Percentiles rank a stretch among this genome's conserved stretches.
phyloP scores from a whole-genome alignment of 2,888 invertebrate species.

The Ennomos erosarius region DNA sequence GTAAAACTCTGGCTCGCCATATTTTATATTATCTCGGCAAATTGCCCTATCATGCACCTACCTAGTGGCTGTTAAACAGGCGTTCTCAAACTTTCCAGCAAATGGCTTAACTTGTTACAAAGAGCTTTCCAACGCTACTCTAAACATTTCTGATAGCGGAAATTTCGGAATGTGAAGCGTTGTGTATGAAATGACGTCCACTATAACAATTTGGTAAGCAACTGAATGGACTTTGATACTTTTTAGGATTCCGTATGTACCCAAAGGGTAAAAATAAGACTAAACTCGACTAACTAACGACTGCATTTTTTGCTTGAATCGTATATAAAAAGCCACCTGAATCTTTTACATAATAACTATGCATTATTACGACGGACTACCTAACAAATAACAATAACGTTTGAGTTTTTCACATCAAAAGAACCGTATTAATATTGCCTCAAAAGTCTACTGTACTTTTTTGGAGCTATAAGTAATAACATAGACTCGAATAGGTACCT shows the following conservation, averaged over 20 bases:
- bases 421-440: too few relatives aligned
- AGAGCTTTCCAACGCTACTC: constrained; percentile 40
- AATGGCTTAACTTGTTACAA: constrained; percentile 52
- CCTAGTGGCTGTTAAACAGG: constrained; percentile 39
- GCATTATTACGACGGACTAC: too few relatives aligned
- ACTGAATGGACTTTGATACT: not conserved
- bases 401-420: too few relatives aligned
- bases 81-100: constrained; percentile 46
- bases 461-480: constrained; percentile 14
- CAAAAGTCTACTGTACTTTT: constrained; percentile 32
- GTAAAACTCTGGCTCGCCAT: constrained; percentile 13
- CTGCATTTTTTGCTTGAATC: too few relatives aligned
- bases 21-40: constrained; percentile 17
- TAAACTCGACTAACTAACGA: too few relatives aligned
- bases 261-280: too few relatives aligned
- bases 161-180: constrained; percentile 32
- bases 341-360: too few relatives aligned
- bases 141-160: constrained; percentile 26
- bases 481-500: constrained; percentile 13
- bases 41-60: constrained; percentile 47
- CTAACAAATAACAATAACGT: too few relatives aligned
- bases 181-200: not conserved
- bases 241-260: too few relatives aligned
- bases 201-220: not conserved
- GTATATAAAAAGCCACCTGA: too few relatives aligned